Base-by-base conservation (phyloP, 1,140 invertebrate species). In the Leptopilina boulardi region DNA sequence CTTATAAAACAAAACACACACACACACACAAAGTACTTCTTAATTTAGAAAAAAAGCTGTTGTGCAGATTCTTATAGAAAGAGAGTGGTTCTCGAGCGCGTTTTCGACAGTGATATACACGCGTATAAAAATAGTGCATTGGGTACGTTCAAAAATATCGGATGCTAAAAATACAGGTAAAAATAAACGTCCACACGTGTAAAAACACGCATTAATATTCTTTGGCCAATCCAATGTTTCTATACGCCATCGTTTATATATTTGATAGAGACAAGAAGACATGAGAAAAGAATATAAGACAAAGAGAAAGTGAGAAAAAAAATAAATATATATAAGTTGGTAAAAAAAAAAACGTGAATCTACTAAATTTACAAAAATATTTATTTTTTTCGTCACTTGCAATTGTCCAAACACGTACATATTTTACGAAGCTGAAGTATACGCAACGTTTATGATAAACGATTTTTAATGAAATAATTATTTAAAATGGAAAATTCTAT, bases 141-240 rank as follows among this genome's bases (percentile, higher is more conserved):
- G n/a, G 76, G 81, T 78, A 72, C 75, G 82, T 80, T 82, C 84
- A 75, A 84, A 85, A 87, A 87, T 87, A 87, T 77, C 81, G 54
- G 54, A n/a, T 70, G 80, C 83, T 85, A 84, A 85, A 86, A 85
- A 86, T 86, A 84, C 74, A 34, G 74, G 80, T 76, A 83, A 86
- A 88, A 87, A 86, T 87, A 86, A 88, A 87, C 85, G 80, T 72
- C 77, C 78, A 80, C 85, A 87, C 85, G 87, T 85, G 84, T 86
- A 81, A 86, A 86, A 87, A 86, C 84, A 83, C 74, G 74, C 82
- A 87, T 85, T 87, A 84, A 83, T 83, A 83, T 83, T 81, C 75
- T 74, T 76, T 78, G 75, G 73, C 77, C 79, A 77, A 82, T 77
- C 78, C 77, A 79, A 82, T 79, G 71, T 71, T 44, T 78, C 71